Conservation (phyloP, 2,888 invertebrate species). For the Troilus luridus region DNA sequence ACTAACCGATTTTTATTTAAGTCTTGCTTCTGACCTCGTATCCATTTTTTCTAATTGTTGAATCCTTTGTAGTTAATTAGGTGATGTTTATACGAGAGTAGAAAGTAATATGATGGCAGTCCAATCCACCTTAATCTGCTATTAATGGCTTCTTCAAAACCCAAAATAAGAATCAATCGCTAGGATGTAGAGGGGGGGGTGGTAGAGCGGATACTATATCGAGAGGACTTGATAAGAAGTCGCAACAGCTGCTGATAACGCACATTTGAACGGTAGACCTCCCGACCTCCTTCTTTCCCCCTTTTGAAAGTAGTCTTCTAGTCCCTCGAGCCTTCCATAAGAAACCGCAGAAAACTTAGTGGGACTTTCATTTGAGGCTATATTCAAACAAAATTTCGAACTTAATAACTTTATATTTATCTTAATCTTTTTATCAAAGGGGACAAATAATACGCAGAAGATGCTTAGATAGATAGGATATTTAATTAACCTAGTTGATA, state of each 20-base stretch:
- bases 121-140: not conserved
- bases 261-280: conserved; percentile 14
- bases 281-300: not conserved
- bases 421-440: too few species aligned
- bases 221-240: conserved; percentile 15
- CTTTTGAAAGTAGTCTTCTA: not conserved
- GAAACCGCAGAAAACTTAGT: conserved; percentile 1
- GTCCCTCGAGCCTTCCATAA: not conserved
- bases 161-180: not conserved
- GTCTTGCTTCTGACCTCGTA: too few species aligned
- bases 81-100: not conserved
- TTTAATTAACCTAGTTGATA: too few species aligned
- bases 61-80: not conserved
- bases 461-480: too few species aligned
- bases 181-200: not conserved
- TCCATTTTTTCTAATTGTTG: not conserved
- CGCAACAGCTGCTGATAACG: conserved; percentile 31
- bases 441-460: too few species aligned
- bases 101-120: too few species aligned
- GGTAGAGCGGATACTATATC: not conserved
- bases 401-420: not conserved
- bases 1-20: not conserved
- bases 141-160: not conserved
- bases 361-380: not conserved
- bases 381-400: not conserved